Conservation (phyloP, 2,888 invertebrate genomes). For the Dasysyrphus tricinctus region DNA sequence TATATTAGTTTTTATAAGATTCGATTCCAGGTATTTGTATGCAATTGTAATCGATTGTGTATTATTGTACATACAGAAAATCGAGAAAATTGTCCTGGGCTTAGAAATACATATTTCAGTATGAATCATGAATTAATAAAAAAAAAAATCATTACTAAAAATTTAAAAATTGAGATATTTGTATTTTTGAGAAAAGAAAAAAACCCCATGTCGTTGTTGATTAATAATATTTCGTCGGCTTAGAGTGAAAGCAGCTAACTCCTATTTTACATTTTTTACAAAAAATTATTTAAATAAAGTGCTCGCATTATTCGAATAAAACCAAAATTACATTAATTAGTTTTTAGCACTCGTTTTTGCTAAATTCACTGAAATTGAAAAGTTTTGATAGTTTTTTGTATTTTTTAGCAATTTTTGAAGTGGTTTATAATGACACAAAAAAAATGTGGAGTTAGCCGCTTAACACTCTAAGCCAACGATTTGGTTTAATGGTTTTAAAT, state of each 20-base stretch:
- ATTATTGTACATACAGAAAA: conserved; percentile 9
- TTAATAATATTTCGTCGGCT: neutral
- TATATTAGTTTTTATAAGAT: conserved; percentile 2
- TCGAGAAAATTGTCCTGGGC: conserved; percentile 37
- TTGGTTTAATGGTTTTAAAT: neutral
- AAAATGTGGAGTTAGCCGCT: no score
- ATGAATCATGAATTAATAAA: conserved; percentile 16
- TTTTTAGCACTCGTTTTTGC: no score
- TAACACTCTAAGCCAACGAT: no score
- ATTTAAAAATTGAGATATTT: neutral
- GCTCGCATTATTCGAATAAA: no score
- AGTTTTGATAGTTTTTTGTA: no score
- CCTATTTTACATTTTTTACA: no score
- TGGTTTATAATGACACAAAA: no score
- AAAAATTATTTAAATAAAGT: no score
- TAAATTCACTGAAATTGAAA: no score
- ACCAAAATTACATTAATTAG: no score
- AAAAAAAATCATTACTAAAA: conserved; percentile 23
- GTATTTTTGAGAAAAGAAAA: neutral
- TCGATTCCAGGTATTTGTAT: conserved; percentile 34
- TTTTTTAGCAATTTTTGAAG: no score
- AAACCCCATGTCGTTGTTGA: neutral
- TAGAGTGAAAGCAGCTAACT: no score
- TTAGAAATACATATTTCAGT: conserved; percentile 37
- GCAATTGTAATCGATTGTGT: conserved; percentile 45